Percentiles rank a stretch among this genome's conserved stretches.
Conservation (phyloP, 2,113 vertebrate genomes). For the Epinephelus fuscoguttatus region DNA sequence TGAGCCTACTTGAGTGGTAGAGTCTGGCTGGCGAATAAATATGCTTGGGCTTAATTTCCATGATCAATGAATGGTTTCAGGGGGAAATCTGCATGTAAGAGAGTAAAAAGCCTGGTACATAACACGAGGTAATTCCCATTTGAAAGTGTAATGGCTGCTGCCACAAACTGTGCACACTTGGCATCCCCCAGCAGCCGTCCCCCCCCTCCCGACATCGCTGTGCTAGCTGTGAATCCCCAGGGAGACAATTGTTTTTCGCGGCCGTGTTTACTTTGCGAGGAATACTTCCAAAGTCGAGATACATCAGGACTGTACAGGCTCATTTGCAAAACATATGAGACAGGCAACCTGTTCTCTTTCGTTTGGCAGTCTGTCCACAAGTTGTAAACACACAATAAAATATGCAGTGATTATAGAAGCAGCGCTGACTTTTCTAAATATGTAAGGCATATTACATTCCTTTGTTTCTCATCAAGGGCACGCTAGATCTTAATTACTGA, state of each 20-base stretch:
- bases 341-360: constrained; percentile 77
- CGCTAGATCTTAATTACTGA: constrained; percentile 36
- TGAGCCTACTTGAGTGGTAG: constrained; percentile 62
- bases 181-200: constrained; percentile 33
- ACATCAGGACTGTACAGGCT: constrained; percentile 59
- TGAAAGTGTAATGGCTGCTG: constrained; percentile 64
- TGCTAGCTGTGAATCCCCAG: constrained; percentile 41
- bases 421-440: constrained; percentile 39
- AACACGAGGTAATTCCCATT: constrained; percentile 56
- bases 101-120: constrained; percentile 35
- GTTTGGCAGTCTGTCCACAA: constrained; percentile 69
- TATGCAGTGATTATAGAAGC: constrained; percentile 64
- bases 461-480: constrained; percentile 54
- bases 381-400: constrained; percentile 72
- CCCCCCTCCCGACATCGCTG: constrained; percentile 13
- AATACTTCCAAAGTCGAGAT: constrained; percentile 62
- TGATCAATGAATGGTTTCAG: constrained; percentile 71
- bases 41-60: constrained; percentile 69
- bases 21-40: constrained; percentile 69
- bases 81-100: constrained; percentile 55
- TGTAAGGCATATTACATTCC: constrained; percentile 20
- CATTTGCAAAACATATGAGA: constrained; percentile 83
- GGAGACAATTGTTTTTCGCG: constrained; percentile 58
- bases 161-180: constrained; percentile 54
- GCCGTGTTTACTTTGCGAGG: constrained; percentile 72